A percentile compares a stretch with the other conserved stretches of the same genome.
Conservation (phyloP, 2,797 vertebrate species). For the Crocodylus rhombifer region DNA sequence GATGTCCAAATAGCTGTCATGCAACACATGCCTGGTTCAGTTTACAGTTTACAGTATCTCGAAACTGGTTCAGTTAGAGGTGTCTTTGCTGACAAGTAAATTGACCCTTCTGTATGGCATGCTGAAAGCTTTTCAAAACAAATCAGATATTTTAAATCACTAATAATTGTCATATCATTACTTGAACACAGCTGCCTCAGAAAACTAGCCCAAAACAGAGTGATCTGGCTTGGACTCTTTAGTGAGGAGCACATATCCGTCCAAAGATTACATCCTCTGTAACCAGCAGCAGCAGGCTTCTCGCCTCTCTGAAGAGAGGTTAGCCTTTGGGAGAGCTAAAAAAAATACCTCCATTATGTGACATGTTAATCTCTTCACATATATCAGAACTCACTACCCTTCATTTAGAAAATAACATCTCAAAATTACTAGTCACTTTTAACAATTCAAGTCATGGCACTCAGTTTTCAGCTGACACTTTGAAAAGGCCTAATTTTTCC, state of each 20-base stretch:
- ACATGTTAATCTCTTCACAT: not conserved
- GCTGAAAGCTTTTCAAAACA: not conserved
- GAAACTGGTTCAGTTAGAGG: not conserved
- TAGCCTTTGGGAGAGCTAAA: not conserved
- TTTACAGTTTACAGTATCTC: not conserved
- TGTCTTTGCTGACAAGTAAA: not conserved
- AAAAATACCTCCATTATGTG: not conserved
- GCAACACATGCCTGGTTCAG: not conserved
- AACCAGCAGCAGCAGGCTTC: not conserved
- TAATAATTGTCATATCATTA: not conserved
- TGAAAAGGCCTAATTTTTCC: not conserved
- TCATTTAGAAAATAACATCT: not conserved
- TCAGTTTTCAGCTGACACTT: not conserved
- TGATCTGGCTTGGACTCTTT: not conserved
- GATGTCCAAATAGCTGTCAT: not conserved
- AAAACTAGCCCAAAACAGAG: accelerated
- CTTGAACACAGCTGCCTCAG: not conserved
- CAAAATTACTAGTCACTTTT: not conserved
- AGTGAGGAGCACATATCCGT: not conserved
- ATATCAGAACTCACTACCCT: not conserved
- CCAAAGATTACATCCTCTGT: not conserved
- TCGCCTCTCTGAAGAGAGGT: not conserved
- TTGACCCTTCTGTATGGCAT: not conserved
- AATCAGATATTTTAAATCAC: not conserved
- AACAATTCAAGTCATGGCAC: not conserved